Evolutionary conservation across 37 sponge, comb jelly and placozoan genomes (phyloP).

Genomic region (Lycopodina hypogea): DNA sequence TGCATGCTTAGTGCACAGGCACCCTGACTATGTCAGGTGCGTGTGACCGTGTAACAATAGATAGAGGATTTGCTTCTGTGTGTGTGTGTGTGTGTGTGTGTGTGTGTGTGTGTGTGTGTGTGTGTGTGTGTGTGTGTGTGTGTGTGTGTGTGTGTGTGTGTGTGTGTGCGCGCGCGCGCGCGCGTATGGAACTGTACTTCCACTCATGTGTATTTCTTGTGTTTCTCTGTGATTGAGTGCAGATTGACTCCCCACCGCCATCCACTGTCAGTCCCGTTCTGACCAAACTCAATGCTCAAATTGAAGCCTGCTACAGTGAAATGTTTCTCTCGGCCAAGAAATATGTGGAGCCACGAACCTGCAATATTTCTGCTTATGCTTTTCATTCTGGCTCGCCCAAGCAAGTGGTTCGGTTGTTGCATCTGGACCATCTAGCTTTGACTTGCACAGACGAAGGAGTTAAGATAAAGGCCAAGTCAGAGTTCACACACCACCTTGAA

Average conservation of each 20-base stretch:
- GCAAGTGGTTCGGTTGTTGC: background rate
- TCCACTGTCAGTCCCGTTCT: slow-evolving; percentile 12
- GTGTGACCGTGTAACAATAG: too few relatives aligned
- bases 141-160: too few relatives aligned
- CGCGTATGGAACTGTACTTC: background rate
- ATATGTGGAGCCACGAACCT: slow-evolving; percentile 3
- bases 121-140: too few relatives aligned
- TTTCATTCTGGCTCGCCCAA: background rate
- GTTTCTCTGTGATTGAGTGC: background rate
- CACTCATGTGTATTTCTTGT: background rate
- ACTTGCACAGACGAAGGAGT: slow-evolving; percentile 5
- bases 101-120: too few relatives aligned
- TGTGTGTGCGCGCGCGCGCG: too few relatives aligned
- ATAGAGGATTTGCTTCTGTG: too few relatives aligned
- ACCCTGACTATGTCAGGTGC: too few relatives aligned
- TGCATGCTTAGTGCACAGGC: too few relatives aligned
- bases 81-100: too few relatives aligned
- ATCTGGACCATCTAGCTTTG: slow-evolving; percentile 12
- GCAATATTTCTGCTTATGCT: slow-evolving; percentile 18
- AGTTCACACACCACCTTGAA: background rate
- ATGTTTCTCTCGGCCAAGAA: background rate
- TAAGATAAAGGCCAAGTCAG: slow-evolving; percentile 3
- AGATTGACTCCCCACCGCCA: slow-evolving; percentile 39
- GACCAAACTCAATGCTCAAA: background rate
- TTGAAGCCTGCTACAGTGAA: background rate